Conservation (phyloP, 2,888 invertebrate genomes). For the Allophyes oxyacanthae region DNA sequence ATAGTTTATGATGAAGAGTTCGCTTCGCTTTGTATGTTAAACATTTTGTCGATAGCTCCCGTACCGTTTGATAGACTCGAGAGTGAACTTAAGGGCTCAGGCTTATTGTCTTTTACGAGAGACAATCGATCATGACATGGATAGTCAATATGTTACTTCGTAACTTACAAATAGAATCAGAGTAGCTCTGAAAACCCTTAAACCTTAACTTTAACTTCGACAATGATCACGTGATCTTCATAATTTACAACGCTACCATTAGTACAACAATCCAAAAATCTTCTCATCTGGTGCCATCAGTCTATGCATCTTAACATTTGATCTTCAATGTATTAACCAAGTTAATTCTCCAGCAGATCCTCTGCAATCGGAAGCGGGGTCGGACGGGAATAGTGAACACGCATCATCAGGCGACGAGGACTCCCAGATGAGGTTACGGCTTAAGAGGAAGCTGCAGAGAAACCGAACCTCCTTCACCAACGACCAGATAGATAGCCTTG, state of each 20-base stretch:
- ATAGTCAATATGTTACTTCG: conserved; percentile 1
- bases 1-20: conserved; percentile 82
- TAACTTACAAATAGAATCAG: too few species aligned
- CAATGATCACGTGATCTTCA: too few species aligned
- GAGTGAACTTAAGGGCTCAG: not conserved
- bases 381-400: conserved; percentile 97
- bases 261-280: too few species aligned
- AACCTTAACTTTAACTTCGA: too few species aligned
- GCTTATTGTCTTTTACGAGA: not conserved
- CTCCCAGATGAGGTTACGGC: conserved; percentile 96
- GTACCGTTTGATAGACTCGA: conserved; percentile 1
- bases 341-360: conserved; percentile 80
- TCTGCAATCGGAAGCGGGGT: conserved; percentile 90
- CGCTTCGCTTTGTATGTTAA: conserved; percentile 56
- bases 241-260: too few species aligned
- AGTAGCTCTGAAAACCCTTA: too few species aligned
- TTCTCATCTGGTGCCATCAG: too few species aligned
- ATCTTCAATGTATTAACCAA: conserved; percentile 12
- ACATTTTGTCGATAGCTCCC: conserved; percentile 42
- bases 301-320: too few species aligned
- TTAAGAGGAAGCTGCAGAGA: conserved; percentile 98
- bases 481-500: conserved; percentile 99
- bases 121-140: not conserved
- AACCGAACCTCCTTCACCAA: conserved; percentile 99
- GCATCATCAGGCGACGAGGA: conserved; percentile 97